These are phyloP conservation scores for Hartigia nigra DNA, from an alignment of 2,888 invertebrate genomes.

Conservation along the genomic window DNA sequence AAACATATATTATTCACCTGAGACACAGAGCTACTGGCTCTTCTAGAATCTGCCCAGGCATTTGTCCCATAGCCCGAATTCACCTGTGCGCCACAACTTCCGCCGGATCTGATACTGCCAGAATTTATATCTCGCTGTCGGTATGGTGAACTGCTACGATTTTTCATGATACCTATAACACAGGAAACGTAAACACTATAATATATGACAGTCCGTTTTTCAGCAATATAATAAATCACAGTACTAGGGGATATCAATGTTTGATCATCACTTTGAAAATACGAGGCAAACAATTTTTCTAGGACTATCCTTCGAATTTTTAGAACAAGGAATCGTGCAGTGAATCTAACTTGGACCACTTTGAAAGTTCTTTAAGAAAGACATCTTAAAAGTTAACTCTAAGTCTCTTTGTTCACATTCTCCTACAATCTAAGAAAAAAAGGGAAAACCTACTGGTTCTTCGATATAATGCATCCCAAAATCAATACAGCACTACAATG, in stretches of 20 bases:
- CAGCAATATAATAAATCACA: background rate
- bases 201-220: background rate
- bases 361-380: background rate
- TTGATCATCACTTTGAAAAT: background rate
- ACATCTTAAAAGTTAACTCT: background rate
- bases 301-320: no score
- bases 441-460: background rate
- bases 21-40: conserved; percentile 80
- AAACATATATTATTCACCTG: conserved; percentile 68
- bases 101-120: conserved; percentile 66
- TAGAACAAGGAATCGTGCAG: background rate
- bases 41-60: conserved; percentile 72
- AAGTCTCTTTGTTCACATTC: background rate
- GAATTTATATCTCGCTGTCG: conserved; percentile 67
- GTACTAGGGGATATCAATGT: background rate
- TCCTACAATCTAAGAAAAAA: background rate
- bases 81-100: conserved; percentile 64
- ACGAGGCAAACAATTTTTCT: background rate
- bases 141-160: conserved; percentile 74
- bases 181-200: background rate
- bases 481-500: background rate
- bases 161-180: conserved; percentile 43
- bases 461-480: background rate
- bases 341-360: background rate
- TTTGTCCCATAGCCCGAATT: conserved; percentile 67